A percentile compares a stretch with the other conserved stretches of the same genome.
Conservation (phyloP, 2,888 invertebrate species). For the Autographa gamma region DNA sequence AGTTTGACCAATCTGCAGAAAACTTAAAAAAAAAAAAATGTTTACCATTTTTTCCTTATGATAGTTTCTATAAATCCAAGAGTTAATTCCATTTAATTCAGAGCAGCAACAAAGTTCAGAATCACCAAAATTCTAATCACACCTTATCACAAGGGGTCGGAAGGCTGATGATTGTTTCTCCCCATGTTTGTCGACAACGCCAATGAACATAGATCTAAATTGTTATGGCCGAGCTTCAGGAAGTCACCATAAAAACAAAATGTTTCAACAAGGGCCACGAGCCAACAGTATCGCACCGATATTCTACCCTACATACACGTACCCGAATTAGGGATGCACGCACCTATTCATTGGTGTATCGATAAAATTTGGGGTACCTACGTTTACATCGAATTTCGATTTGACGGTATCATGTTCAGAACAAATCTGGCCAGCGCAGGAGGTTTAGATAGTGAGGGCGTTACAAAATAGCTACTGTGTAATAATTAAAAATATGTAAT, state of each 20-base stretch:
- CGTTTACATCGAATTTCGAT: neutral
- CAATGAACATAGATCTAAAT: conserved; percentile 6
- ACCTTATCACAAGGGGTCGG: neutral
- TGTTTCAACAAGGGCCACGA: conserved; percentile 8
- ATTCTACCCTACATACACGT: neutral
- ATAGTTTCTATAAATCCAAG: too few relatives aligned
- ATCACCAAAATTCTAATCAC: conserved; percentile 1
- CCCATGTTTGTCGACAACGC: conserved; percentile 3
- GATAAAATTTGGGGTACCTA: neutral
- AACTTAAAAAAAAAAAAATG: too few relatives aligned
- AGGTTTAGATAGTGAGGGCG: too few relatives aligned
- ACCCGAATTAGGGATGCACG: conserved; percentile 5
- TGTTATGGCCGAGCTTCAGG: conserved; percentile 4
- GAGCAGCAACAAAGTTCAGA: neutral
- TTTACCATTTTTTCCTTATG: too few relatives aligned
- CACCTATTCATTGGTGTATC: neutral
- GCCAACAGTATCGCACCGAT: conserved; percentile 5
- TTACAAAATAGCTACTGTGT: too few relatives aligned
- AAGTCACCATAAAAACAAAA: conserved; percentile 8
- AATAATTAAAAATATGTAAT: too few relatives aligned
- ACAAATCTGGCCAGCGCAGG: too few relatives aligned
- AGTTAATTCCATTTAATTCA: too few relatives aligned
- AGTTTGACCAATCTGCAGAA: too few relatives aligned
- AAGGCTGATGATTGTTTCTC: conserved; percentile 1
- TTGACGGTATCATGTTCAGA: too few relatives aligned